Evolutionary conservation across 2,113 vertebrate species (phyloP).

Genomic region (Grus americana): DNA sequence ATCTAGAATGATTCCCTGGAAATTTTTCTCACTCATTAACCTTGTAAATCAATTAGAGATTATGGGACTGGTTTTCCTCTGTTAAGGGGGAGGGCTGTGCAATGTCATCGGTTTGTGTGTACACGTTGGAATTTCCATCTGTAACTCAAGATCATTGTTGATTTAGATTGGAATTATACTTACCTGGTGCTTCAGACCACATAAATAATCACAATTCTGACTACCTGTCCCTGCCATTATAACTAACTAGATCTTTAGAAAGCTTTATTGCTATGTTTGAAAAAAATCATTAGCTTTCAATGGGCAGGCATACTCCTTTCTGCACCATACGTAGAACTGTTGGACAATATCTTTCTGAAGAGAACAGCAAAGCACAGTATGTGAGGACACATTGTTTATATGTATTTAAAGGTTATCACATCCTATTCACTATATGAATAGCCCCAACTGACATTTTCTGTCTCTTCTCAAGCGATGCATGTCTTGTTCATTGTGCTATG

Average conservation of each 20-base stretch:
- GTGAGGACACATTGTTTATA: slow-evolving; percentile 68
- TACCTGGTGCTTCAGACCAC: neutral
- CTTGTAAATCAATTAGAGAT: neutral
- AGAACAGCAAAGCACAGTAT: slow-evolving; percentile 50
- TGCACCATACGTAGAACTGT: neutral
- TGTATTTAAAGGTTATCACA: slow-evolving; percentile 72
- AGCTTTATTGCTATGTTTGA: neutral
- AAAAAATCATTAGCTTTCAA: neutral
- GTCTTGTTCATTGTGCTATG: slow-evolving; percentile 65
- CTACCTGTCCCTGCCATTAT: neutral
- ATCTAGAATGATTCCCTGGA: neutral
- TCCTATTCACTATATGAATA: slow-evolving; percentile 59
- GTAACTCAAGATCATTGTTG: neutral
- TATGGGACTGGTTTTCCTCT: neutral
- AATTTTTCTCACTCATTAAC: neutral
- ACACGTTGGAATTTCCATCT: neutral
- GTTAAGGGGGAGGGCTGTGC: neutral
- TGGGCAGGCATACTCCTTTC: neutral
- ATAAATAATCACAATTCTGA: neutral
- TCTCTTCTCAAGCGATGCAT: slow-evolving; percentile 61
- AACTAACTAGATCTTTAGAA: neutral
- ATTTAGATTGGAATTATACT: neutral
- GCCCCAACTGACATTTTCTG: slow-evolving; percentile 62
- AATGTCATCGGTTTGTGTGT: neutral
- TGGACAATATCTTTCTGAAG: slow-evolving; percentile 43